These are phyloP conservation scores for Drosophila ercepeae DNA, from an alignment of 1,140 invertebrate genomes.

Conservation along the genomic window DNA sequence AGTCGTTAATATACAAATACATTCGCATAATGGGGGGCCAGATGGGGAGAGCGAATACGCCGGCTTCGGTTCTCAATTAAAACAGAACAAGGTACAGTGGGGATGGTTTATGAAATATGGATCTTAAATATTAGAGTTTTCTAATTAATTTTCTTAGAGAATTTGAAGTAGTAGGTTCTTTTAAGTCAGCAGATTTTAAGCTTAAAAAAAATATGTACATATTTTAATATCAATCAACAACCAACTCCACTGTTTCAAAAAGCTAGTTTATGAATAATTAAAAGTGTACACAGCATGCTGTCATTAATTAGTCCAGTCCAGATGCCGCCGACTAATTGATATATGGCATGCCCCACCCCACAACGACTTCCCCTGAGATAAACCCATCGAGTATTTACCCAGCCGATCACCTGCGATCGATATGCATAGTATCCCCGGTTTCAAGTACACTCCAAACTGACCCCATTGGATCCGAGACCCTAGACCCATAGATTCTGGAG, in stretches of 20 bases:
- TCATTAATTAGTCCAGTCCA: constrained; percentile 50
- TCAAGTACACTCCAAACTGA: constrained; percentile 14
- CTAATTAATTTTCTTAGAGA: background rate
- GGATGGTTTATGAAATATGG: background rate
- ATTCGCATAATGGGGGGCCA: constrained; percentile 7
- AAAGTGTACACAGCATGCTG: constrained; percentile 29
- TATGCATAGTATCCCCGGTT: constrained; percentile 5
- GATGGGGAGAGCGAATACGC: background rate
- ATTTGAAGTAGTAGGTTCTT: background rate
- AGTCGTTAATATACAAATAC: constrained; percentile 52
- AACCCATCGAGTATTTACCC: constrained; percentile 18
- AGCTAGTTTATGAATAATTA: constrained; percentile 19
- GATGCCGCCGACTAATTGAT: constrained; percentile 40
- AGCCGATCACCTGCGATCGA: constrained; percentile 42
- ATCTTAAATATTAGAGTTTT: background rate
- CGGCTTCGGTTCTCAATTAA: constrained; percentile 21
- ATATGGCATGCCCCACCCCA: background rate
- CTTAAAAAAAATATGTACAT: too few species aligned
- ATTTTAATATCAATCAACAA: too few species aligned
- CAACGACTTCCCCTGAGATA: constrained; percentile 31
- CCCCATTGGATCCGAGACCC: constrained; percentile 23
- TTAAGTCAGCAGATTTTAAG: too few species aligned
- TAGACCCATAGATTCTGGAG: background rate
- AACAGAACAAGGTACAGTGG: constrained; percentile 25
- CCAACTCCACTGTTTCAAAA: background rate